Base-by-base conservation (phyloP, 2,888 invertebrate genomes). In the Acanthosepion esculentum region DNA sequence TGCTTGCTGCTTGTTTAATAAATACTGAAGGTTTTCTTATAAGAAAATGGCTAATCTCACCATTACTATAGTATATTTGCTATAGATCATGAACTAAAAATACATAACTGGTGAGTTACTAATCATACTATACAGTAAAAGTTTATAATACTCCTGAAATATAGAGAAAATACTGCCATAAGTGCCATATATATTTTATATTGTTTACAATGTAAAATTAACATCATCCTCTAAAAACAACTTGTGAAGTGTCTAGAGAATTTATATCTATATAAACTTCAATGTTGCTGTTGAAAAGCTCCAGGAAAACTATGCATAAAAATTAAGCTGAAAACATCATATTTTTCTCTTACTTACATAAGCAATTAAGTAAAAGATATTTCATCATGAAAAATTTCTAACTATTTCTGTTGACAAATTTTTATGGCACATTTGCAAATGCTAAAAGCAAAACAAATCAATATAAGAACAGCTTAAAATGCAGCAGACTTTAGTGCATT, bases 381-480 rank as follows among this genome's bases (percentile, higher is more conserved):
- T 78, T 59, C 23, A 59, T 59, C 23, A 23, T 59, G 23, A 59
- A 59, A 59, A 7, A 59, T 59, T 59, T 78, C 78, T 33, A 33
- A 78, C n/a, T 78, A n/a, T 78, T 78, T 78, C 78, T n/a, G 78
- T 78, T 78, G 78, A 78, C n/a, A 78, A n/a, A 78, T n/a, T 78
- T n/a, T 78, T 78, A 23, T 59, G n/a, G 15, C n/a, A 33, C 78
- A 78, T 78, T 78, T 78, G 78, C 78, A n/a, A 78, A 18, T 78
- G 33, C n/a, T 78, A 78, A 78, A 78, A 78, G 78, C 78, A 10
- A 78, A 33, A 78, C 78, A 78, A 78, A 78, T 78, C 78, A 78
- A 78, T 78, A 78, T 33, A 15, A 78, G 78, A 78, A n/a, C n/a
- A 33, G 33, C 33, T 78, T 10, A 78, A 78, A 78, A 78, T 78